Evolutionary conservation across 2,797 vertebrate species (phyloP), one percentile per base, ranked within the genome.

Genomic region (Channa striata): DNA sequence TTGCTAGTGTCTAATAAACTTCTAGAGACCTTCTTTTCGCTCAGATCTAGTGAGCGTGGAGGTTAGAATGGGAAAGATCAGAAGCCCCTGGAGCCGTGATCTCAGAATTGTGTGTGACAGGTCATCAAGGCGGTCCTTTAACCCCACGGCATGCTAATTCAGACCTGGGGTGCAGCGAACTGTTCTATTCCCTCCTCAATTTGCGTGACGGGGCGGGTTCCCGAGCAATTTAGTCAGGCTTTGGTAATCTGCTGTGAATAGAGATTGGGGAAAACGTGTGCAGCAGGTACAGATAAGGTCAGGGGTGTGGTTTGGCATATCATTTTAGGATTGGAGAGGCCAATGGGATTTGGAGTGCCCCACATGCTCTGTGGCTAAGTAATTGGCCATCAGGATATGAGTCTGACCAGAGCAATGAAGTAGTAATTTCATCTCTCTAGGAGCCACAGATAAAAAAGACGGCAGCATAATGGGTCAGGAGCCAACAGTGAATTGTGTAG

Each of bases 1-100:
- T 94, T 94, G 93, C 82, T 86, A 81, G 84, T 78, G 85, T 82
- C 92, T 94, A 93, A 94, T 95, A 92, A 92, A 93, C 89, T 90
- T 90, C 83, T 65, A 64, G 80, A 73, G 68, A 74, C 68, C 81
- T 72, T 85, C 58, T 87, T 80, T 71, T 77, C 3, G 66, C 82
- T 83, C 64, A 65, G 72, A 82, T 83, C 57, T 72, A 54, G 58
- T 49, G 68, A 78, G 69, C 46, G 56, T 2, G 60, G 36, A 51
- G 39, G 63, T 72, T 52, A 71, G 72, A 75, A 71, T 65, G 36
- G 60, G 73, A 86, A 76, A 68, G 80, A 89, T 87, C 80, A 61
- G 20, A 54, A 62, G 65, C 63, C 82, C 84, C 83, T 19, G 74
- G 84, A 88, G 86, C 78, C 68, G 34, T 30, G 68, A 76, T 83